These are phyloP conservation scores for Xenentodon cancila DNA, from an alignment of 2,797 vertebrate genomes.

Conservation along the genomic window DNA sequence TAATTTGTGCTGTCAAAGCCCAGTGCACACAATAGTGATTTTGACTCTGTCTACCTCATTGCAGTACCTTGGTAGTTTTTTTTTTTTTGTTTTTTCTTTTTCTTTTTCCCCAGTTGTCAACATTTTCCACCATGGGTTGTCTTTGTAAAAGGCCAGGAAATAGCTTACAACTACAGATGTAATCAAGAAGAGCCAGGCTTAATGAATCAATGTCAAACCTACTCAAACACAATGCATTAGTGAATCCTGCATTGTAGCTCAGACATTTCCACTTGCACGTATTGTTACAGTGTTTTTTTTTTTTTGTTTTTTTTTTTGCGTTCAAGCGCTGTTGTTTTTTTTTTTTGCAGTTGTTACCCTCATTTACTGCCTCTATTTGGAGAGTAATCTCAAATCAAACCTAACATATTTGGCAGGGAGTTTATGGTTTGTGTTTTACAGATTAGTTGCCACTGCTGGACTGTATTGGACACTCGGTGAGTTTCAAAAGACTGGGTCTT, in stretches of 20 bases:
- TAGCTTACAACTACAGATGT: slow-evolving; percentile 79
- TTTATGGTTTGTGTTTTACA: slow-evolving; percentile 22
- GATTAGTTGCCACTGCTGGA: slow-evolving; percentile 15
- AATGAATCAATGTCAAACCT: slow-evolving; percentile 80
- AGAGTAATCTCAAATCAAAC: slow-evolving; percentile 28
- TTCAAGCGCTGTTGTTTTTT: neutral
- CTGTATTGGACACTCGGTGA: slow-evolving; percentile 28
- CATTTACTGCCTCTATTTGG: slow-evolving; percentile 13
- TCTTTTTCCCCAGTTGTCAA: slow-evolving; percentile 64
- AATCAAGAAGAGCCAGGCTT: slow-evolving; percentile 75
- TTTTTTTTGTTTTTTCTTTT: slow-evolving; percentile 30
- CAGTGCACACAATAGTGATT: slow-evolving; percentile 78
- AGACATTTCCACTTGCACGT: slow-evolving; percentile 43
- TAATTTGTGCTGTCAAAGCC: slow-evolving; percentile 80
- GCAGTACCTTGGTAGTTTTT: slow-evolving; percentile 67
- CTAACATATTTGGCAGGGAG: slow-evolving; percentile 7
- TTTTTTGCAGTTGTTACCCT: slow-evolving; percentile 20
- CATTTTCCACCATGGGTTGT: slow-evolving; percentile 73
- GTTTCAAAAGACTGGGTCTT: slow-evolving; percentile 7
- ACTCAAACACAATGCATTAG: slow-evolving; percentile 61
- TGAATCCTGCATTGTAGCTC: slow-evolving; percentile 41
- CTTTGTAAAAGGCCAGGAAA: slow-evolving; percentile 77
- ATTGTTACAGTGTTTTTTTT: slow-evolving; percentile 28
- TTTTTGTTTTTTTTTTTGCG: too few relatives aligned
- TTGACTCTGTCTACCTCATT: slow-evolving; percentile 74